Conservation (phyloP, 2,113 vertebrate species). For the Colossoma macropomum region DNA sequence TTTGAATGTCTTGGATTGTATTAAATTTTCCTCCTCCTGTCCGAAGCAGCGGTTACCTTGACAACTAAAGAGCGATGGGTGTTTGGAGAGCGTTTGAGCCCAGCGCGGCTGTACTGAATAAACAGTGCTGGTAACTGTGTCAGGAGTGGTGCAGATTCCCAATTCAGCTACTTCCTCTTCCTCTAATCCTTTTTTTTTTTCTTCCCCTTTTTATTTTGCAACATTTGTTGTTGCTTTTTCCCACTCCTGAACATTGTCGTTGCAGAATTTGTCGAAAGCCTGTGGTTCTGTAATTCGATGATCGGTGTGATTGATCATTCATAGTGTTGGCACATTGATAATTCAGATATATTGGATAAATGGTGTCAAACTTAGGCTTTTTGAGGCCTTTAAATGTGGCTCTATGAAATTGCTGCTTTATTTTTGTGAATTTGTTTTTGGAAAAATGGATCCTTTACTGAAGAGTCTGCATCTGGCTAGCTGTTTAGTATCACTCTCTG, state of each 20-base stretch:
- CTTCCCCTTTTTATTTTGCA: conserved; percentile 25
- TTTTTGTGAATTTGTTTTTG: too few species aligned
- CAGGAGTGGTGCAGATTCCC: conserved; percentile 63
- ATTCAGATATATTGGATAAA: too few species aligned
- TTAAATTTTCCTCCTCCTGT: conserved; percentile 48
- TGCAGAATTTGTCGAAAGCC: background rate
- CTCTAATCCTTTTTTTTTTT: background rate
- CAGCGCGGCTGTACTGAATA: conserved; percentile 68
- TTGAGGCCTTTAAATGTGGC: too few species aligned
- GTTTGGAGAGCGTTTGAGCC: conserved; percentile 67
- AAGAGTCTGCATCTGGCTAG: background rate
- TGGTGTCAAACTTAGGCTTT: too few species aligned
- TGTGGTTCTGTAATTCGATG: background rate
- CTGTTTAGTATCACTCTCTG: background rate
- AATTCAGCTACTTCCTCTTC: conserved; percentile 40
- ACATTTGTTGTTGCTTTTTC: background rate
- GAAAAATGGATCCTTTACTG: too few species aligned
- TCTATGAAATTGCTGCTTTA: too few species aligned
- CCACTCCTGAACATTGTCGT: background rate
- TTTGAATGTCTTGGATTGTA: conserved; percentile 71
- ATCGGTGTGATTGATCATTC: too few species aligned
- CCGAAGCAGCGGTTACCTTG: conserved; percentile 78
- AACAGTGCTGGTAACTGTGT: conserved; percentile 75
- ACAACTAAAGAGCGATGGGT: conserved; percentile 75
- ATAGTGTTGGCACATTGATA: too few species aligned